A percentile compares a stretch with the other conserved stretches of the same genome.
phyloP scores from a whole-genome alignment of 2,113 vertebrate species.

The Gobio gobio region DNA sequence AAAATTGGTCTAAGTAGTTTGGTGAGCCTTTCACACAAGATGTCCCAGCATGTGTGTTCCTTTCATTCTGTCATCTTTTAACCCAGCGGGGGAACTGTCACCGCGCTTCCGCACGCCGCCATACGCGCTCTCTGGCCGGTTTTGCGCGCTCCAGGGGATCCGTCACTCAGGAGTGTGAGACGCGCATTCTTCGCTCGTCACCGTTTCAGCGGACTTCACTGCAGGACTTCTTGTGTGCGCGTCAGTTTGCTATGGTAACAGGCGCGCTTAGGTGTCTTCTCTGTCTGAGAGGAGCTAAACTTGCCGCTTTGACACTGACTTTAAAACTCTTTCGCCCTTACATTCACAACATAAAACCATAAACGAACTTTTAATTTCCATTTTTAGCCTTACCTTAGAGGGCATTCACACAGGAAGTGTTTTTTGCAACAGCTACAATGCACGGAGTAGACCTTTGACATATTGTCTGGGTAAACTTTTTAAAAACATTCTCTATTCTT shows the following conservation, averaged over 20 bases:
- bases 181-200: background rate
- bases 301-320: background rate
- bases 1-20: background rate
- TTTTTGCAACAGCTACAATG: background rate
- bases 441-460: background rate
- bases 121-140: background rate
- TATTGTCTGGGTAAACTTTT: background rate
- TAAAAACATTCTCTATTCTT: background rate
- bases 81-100: conserved; percentile 25
- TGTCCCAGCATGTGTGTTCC: conserved; percentile 43
- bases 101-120: background rate
- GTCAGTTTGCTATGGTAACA: conserved; percentile 35
- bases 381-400: background rate
- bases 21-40: conserved; percentile 31
- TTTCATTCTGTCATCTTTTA: conserved; percentile 43
- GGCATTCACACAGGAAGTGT: background rate
- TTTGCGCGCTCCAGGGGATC: conserved; percentile 16
- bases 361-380: background rate
- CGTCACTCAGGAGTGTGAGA: background rate
- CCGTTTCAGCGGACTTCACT: conserved; percentile 3
- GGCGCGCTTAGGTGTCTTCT: conserved; percentile 10
- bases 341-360: background rate
- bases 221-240: background rate
- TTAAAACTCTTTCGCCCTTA: background rate
- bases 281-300: conserved; percentile 38